Conservation (phyloP, 2,797 vertebrate species). For the Sphenodon punctatus region DNA sequence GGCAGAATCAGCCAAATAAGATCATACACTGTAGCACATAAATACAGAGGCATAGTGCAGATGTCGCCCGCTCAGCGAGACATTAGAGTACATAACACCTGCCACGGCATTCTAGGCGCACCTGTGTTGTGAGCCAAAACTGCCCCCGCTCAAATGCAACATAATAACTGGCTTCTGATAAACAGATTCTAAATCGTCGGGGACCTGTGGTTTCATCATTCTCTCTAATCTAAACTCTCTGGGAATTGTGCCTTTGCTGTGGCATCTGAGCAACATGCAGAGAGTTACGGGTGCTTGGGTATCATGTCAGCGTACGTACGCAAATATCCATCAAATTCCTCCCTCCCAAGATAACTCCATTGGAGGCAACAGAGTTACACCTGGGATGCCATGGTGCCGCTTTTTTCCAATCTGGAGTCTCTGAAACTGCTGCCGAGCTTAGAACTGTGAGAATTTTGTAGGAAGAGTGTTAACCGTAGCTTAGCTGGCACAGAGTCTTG, state of each 20-base stretch:
- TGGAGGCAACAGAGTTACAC: background rate
- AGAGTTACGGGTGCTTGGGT: background rate
- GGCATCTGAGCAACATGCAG: background rate
- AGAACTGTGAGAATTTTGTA: too few relatives aligned
- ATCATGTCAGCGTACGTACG: background rate
- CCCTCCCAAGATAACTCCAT: background rate
- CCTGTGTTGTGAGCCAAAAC: background rate
- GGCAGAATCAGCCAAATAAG: background rate
- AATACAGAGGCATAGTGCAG: background rate
- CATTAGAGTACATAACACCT: background rate
- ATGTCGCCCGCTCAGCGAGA: background rate
- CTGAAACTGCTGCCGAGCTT: too few relatives aligned
- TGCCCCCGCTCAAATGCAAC: accelerated
- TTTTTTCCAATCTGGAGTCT: too few relatives aligned
- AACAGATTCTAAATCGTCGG: background rate
- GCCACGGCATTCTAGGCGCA: background rate
- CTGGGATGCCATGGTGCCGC: too few relatives aligned
- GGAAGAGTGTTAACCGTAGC: too few relatives aligned
- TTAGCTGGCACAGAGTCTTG: too few relatives aligned
- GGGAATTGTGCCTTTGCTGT: background rate
- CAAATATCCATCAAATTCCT: background rate
- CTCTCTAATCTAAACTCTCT: background rate
- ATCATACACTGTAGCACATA: background rate
- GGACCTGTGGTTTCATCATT: accelerated
- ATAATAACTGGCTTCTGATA: background rate